phyloP scores from a whole-genome alignment of 1,140 invertebrate species.

The Caligus rogercresseyi region DNA sequence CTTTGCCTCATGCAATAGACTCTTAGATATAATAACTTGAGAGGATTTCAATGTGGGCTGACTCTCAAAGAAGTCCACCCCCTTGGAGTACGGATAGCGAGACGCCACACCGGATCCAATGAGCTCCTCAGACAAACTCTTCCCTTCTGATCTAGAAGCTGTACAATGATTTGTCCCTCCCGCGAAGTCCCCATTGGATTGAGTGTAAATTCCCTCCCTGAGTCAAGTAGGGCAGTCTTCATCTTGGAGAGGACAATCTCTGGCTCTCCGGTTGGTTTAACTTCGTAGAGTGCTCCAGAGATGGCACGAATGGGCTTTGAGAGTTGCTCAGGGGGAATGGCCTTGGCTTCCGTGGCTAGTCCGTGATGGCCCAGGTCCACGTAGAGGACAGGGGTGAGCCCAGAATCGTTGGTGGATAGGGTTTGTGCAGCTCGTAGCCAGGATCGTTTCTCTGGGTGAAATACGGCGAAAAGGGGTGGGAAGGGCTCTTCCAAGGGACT shows the following conservation, averaged over 20 bases:
- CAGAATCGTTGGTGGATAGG: background rate
- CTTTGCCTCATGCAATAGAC: background rate
- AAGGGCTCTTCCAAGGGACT: background rate
- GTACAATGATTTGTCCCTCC: background rate
- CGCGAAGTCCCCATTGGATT: background rate
- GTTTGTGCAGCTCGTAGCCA: background rate
- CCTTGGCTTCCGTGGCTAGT: background rate
- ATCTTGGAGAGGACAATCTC: background rate
- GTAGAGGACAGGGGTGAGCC: background rate
- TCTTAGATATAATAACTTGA: background rate
- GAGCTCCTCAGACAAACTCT: background rate
- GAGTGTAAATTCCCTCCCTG: background rate
- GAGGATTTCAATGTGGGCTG: background rate
- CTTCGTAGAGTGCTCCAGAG: background rate
- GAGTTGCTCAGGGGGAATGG: background rate
- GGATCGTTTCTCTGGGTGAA: background rate
- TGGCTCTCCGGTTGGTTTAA: background rate
- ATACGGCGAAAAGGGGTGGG: background rate
- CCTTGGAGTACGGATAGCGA: background rate
- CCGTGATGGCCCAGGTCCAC: background rate
- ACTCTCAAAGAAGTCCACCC: background rate
- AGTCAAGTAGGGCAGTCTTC: background rate
- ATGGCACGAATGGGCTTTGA: background rate
- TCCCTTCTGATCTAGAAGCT: background rate
- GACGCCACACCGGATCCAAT: background rate